Evolutionary conservation across 2,113 vertebrate genomes (phyloP).

Genomic region (Phalacrocorax carbo): DNA sequence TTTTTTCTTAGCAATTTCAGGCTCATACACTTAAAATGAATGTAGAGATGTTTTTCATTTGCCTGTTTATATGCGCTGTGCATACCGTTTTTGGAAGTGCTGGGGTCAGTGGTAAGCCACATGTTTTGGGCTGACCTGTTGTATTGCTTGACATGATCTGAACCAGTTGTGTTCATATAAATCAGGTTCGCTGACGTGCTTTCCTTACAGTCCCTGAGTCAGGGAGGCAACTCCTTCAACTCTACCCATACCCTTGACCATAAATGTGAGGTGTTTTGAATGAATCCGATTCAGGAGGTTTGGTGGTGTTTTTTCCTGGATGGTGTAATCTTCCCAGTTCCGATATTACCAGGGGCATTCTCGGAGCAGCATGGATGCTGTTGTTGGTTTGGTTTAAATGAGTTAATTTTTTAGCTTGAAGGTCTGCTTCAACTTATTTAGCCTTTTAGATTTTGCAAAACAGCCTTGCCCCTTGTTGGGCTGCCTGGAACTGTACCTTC

Average conservation of each 20-base stretch:
- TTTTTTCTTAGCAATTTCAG: constrained; percentile 16
- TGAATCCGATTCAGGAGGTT: background rate
- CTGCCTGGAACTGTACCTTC: constrained; percentile 40
- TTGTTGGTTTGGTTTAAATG: background rate
- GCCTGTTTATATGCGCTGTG: background rate
- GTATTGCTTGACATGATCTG: background rate
- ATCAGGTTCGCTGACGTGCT: background rate
- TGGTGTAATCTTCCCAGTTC: background rate
- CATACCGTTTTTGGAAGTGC: background rate
- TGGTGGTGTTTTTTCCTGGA: background rate
- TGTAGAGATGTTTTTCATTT: background rate
- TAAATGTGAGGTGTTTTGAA: background rate
- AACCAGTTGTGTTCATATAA: background rate
- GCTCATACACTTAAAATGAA: background rate
- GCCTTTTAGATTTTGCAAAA: constrained; percentile 48
- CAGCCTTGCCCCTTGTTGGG: constrained; percentile 22
- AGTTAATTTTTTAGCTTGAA: background rate
- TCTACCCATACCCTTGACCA: background rate
- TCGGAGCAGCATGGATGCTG: fast-evolving
- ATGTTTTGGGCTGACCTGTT: background rate
- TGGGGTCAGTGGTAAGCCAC: background rate
- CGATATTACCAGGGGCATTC: fast-evolving
- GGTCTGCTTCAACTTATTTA: constrained; percentile 1
- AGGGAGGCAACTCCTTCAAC: background rate
- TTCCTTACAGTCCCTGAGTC: background rate